phyloP scores from a whole-genome alignment of 1,140 invertebrate species.

The Drosophila setifemur region DNA sequence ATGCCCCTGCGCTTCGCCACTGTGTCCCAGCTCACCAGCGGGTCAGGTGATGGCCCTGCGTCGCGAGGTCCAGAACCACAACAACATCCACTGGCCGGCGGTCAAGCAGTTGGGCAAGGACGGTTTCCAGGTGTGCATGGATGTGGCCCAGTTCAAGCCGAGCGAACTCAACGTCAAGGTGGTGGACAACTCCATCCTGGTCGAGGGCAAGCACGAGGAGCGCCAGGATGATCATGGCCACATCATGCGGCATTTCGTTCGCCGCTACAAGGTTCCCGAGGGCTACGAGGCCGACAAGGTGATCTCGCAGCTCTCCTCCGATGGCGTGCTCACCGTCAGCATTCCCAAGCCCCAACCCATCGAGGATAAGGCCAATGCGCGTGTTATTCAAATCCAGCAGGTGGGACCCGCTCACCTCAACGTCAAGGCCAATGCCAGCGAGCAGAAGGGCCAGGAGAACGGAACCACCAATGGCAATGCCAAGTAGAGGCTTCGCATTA shows the following conservation, averaged over 20 bases:
- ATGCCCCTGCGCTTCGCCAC: slow-evolving; percentile 51
- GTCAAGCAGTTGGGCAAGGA: slow-evolving; percentile 58
- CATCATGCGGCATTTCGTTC: slow-evolving; percentile 86
- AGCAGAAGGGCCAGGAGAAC: slow-evolving; percentile 24
- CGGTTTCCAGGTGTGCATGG: slow-evolving; percentile 85
- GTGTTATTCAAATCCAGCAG: slow-evolving; percentile 55
- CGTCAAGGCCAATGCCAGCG: slow-evolving; percentile 35
- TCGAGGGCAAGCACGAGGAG: slow-evolving; percentile 89
- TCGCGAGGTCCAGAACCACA: slow-evolving; percentile 37
- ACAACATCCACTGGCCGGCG: slow-evolving; percentile 33
- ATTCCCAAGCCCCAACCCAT: slow-evolving; percentile 84
- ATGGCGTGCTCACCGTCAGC: slow-evolving; percentile 88
- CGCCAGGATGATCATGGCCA: slow-evolving; percentile 86
- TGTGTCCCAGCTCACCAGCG: slow-evolving; percentile 51
- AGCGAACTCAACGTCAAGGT: slow-evolving; percentile 90
- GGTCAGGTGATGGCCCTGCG: slow-evolving; percentile 41
- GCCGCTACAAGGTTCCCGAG: slow-evolving; percentile 87
- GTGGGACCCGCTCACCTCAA: slow-evolving; percentile 58
- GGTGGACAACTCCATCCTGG: slow-evolving; percentile 86
- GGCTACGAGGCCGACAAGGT: slow-evolving; percentile 87
- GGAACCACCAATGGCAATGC: slow-evolving; percentile 32
- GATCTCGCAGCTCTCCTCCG: slow-evolving; percentile 87
- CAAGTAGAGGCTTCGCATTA: slow-evolving; percentile 17
- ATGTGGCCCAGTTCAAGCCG: slow-evolving; percentile 88
- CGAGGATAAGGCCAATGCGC: slow-evolving; percentile 66